Evolutionary conservation across 2,888 invertebrate species (phyloP).

Genomic region (Drosophila leonis): DNA sequence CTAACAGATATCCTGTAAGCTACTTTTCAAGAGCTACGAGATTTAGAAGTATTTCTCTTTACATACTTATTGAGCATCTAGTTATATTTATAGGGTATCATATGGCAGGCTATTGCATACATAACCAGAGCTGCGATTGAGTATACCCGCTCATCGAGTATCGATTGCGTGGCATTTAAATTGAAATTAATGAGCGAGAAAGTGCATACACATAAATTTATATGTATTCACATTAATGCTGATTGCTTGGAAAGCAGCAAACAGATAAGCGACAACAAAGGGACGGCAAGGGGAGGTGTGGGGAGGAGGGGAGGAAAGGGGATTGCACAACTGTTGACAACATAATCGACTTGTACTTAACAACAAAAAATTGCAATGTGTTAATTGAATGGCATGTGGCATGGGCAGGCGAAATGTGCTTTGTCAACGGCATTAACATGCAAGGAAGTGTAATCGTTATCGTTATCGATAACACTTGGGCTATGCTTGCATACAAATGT

Average conservation of each 20-base stretch:
- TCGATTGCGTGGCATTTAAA: constrained; percentile 24
- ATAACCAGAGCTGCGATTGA: background rate
- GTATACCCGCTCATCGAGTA: background rate
- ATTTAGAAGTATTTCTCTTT: background rate
- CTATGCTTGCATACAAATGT: background rate
- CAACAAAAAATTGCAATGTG: constrained; percentile 48
- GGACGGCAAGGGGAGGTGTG: background rate
- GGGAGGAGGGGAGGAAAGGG: background rate
- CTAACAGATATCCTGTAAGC: constrained; percentile 15
- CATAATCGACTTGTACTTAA: constrained; percentile 74
- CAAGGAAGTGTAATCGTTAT: constrained; percentile 17
- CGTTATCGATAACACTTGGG: background rate
- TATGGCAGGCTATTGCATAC: background rate
- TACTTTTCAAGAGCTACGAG: background rate
- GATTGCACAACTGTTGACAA: constrained; percentile 67
- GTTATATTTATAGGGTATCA: background rate
- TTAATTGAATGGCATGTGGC: constrained; percentile 61
- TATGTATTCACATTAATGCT: constrained; percentile 51
- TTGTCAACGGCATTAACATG: constrained; percentile 8
- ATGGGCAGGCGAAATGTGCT: constrained; percentile 61
- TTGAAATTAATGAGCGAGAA: constrained; percentile 66
- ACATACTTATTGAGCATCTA: background rate
- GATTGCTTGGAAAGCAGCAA: constrained; percentile 42
- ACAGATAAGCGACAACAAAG: background rate
- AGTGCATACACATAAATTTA: constrained; percentile 47